phyloP scores from a whole-genome alignment of 2,113 vertebrate genomes.

The Acrocephalus kingi region DNA sequence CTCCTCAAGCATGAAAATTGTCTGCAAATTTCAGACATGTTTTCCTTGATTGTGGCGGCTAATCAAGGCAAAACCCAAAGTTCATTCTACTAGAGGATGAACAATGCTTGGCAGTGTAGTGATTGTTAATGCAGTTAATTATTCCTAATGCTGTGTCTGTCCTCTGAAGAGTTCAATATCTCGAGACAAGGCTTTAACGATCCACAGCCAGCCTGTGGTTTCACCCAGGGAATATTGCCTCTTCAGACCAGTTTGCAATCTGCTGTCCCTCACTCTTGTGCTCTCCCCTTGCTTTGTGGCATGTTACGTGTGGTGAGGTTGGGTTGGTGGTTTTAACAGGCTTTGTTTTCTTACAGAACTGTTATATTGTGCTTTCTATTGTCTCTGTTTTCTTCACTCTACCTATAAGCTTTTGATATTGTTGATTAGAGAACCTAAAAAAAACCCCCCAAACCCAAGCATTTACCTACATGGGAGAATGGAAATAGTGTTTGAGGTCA shows the following conservation, averaged over 20 bases:
- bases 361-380: background rate
- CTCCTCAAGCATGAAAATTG: conserved; percentile 51
- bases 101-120: conserved; percentile 40
- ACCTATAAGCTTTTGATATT: background rate
- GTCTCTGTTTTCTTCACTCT: conserved; percentile 27
- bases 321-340: conserved; percentile 64
- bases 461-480: background rate
- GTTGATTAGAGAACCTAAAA: background rate
- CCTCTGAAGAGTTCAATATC: conserved; percentile 55
- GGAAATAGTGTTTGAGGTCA: background rate
- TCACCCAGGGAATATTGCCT: conserved; percentile 71
- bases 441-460: background rate
- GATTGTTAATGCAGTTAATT: conserved; percentile 82
- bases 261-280: conserved; percentile 29
- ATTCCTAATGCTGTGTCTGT: conserved; percentile 71
- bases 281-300: background rate
- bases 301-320: conserved; percentile 14
- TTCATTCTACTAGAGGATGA: conserved; percentile 55
- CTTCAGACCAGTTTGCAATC: conserved; percentile 73
- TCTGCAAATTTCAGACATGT: conserved; percentile 64
- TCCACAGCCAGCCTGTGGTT: conserved; percentile 55
- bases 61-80: conserved; percentile 68
- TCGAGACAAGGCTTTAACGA: conserved; percentile 73
- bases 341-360: conserved; percentile 52
- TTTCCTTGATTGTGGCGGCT: conserved; percentile 62